Base-by-base conservation (phyloP, 2,113 vertebrate species). In the Oxygymnocypris stewartii region DNA sequence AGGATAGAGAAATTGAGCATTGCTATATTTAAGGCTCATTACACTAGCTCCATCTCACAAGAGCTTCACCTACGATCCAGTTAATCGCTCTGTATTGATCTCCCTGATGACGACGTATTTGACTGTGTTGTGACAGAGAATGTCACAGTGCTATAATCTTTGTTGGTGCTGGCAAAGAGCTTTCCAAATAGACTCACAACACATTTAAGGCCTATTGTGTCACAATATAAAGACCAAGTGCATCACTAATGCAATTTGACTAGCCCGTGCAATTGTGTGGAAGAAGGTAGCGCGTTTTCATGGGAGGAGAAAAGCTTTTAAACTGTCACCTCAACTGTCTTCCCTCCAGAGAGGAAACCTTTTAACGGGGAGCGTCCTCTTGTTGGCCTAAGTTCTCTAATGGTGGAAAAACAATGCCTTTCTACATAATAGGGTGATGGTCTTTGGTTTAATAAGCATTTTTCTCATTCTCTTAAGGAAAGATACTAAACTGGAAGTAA, bases 191-290 rank as follows among this genome's bases (percentile, higher is more conserved):
- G 79, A 84, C 91, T 82, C 61, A 73, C 82, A 77, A 87, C 78
- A 86, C 89, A 90, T 91, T 92, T 91, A 82, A 84, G 78, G 87
- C 85, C 86, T 84, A 89, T 90, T 93, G 92, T 92, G 89, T 88
- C 89, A 90, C 84, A 42, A 49, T 54, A 85, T 84, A 89, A 91
- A 93, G 92, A 94, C 89, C 90, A 87, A 86, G 92, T 88, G 91
- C 92, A 92, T 94, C 88, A 90, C 93, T 94, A 94, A 95, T 94
- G 92, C 93, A 93, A 94, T 94, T 94, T 94, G 93, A 94, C 91
- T 92, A 90, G 92, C 86, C 86, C 79, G 91, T 90, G 91, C 93
- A 94, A 95, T 94, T 94, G 93, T 92, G 91, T 92, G 92, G 93
- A 95, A 94, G 90, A 91, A 91, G 91, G 88, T 92, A 89, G 92